phyloP scores from a whole-genome alignment of 2,888 invertebrate species.

The Pheosia tremula region DNA sequence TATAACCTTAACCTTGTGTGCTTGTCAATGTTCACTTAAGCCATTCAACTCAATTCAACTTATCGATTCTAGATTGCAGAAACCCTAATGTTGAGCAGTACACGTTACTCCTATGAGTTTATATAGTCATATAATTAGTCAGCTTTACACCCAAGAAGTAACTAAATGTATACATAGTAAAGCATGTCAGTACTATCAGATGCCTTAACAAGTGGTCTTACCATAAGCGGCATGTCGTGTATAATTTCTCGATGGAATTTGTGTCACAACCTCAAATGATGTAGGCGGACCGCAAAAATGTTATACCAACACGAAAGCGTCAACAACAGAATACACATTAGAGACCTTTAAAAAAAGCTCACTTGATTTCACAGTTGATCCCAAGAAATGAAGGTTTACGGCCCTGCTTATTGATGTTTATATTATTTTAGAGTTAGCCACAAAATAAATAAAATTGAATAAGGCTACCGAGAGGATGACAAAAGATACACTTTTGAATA shows the following conservation, averaged over 20 bases:
- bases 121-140: too few relatives aligned
- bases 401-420: too few relatives aligned
- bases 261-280: conserved; percentile 40
- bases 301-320: conserved; percentile 6
- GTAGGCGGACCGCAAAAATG: conserved; percentile 33
- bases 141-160: too few relatives aligned
- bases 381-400: too few relatives aligned
- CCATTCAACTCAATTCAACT: neutral
- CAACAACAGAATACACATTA: neutral
- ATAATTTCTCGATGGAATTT: conserved; percentile 35
- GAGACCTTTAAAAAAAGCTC: neutral
- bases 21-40: neutral
- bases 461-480: too few relatives aligned
- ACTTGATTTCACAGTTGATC: neutral
- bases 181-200: neutral
- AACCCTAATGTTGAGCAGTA: neutral
- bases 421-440: too few relatives aligned
- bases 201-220: conserved; percentile 7
- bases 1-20: neutral
- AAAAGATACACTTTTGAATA: too few relatives aligned
- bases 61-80: neutral
- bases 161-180: neutral
- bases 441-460: too few relatives aligned
- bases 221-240: conserved; percentile 13
- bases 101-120: neutral